These are phyloP conservation scores for Sepiola atlantica DNA, from an alignment of 2,888 invertebrate genomes.

Conservation along the genomic window DNA sequence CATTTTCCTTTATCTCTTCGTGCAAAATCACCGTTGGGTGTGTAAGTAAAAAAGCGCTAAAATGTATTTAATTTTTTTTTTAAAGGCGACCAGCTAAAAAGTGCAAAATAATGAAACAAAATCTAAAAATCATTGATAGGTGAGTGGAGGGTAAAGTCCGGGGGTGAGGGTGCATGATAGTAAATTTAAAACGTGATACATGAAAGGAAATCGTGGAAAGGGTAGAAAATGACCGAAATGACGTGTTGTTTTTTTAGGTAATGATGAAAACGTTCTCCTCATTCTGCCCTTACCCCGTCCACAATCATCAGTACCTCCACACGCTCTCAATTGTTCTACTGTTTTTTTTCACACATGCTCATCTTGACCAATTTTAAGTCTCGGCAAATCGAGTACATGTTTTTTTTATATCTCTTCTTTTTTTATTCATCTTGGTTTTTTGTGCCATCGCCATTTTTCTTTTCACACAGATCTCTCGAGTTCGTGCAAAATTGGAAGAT, in stretches of 20 bases:
- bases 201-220: neutral
- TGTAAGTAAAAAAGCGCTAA: neutral
- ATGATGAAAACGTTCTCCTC: neutral
- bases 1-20: neutral
- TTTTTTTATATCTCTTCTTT: neutral
- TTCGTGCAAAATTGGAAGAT: neutral
- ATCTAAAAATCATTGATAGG: too few relatives aligned
- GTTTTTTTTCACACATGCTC: neutral
- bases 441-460: too few relatives aligned
- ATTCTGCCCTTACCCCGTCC: neutral
- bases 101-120: too few relatives aligned
- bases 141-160: neutral
- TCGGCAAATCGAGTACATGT: neutral
- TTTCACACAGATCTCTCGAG: neutral
- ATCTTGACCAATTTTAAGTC: neutral
- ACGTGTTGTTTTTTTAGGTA: neutral
- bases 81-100: neutral
- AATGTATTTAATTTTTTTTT: too few relatives aligned
- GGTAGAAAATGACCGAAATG: neutral
- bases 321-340: too few relatives aligned
- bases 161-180: neutral
- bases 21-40: neutral
- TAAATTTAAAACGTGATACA: neutral
- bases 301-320: neutral
- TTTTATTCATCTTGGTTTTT: neutral